phyloP scores from a whole-genome alignment of 1,140 invertebrate genomes.

The Philotrypesis tridentata region DNA sequence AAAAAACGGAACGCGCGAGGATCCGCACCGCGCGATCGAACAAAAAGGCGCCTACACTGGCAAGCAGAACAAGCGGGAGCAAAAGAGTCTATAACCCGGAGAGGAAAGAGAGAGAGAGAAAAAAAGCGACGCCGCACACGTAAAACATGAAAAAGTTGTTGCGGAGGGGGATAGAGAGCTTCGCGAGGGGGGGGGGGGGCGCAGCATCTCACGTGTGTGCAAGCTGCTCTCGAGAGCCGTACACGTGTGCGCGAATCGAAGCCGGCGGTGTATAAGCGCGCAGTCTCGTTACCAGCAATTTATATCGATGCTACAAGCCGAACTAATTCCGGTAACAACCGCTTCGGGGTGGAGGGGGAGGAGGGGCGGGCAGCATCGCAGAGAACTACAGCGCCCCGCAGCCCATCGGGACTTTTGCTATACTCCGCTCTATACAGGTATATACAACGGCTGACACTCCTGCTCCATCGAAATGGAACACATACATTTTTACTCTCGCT shows the following conservation, averaged over 20 bases:
- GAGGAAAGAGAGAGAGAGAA: neutral
- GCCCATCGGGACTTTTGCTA: conserved; percentile 62
- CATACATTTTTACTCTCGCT: conserved; percentile 13
- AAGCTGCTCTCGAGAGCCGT: too few relatives aligned
- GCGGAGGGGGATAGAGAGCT: too few relatives aligned
- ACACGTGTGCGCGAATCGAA: neutral
- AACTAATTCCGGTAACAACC: conserved; percentile 74
- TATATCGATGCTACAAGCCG: conserved; percentile 70
- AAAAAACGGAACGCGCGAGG: neutral
- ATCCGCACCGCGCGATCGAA: too few relatives aligned
- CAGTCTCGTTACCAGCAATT: conserved; percentile 66
- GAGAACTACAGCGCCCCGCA: conserved; percentile 60
- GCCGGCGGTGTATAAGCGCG: neutral
- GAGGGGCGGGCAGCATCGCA: conserved; percentile 54
- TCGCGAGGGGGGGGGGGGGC: neutral
- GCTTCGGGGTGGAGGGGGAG: conserved; percentile 64
- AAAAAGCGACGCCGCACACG: neutral
- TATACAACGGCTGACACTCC: conserved; percentile 6
- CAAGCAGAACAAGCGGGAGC: neutral
- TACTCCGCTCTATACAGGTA: neutral
- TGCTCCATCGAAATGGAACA: neutral
- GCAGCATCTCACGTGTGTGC: neutral
- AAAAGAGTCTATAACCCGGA: neutral
- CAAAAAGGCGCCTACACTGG: neutral
- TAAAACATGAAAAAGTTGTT: conserved; percentile 1